Evolutionary conservation across 2,113 vertebrate species (phyloP).

Genomic region (Neolamprologus falcicula): DNA sequence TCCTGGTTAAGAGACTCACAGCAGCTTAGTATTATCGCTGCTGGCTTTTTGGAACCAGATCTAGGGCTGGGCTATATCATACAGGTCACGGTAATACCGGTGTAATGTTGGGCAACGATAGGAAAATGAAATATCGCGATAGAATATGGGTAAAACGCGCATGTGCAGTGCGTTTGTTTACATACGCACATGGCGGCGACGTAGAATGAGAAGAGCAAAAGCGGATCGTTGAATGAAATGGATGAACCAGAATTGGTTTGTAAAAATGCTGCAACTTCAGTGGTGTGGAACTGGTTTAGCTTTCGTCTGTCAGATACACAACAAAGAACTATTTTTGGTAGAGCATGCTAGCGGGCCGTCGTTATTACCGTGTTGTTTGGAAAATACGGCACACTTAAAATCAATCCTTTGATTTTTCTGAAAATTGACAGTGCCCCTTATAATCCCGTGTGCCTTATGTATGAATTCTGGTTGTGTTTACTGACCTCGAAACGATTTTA

Average conservation of each 20-base stretch:
- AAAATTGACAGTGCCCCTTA: rapidly evolving
- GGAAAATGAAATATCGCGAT: not conserved
- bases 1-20: not conserved
- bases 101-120: not conserved
- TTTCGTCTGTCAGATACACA: not conserved
- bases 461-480: no score
- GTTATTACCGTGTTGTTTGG: rapidly evolving
- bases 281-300: not conserved
- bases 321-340: not conserved
- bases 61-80: not conserved
- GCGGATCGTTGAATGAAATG: rapidly evolving
- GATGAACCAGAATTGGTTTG: not conserved
- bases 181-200: rapidly evolving
- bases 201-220: not conserved
- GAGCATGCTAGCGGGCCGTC: not conserved
- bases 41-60: not conserved
- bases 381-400: no score
- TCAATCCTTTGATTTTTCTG: no score
- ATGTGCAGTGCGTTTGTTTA: not conserved
- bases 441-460: no score
- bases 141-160: not conserved
- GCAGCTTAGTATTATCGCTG: not conserved
- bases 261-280: not conserved
- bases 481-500: rapidly evolving
- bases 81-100: not conserved